A percentile compares a stretch with the other conserved stretches of the same genome.
phyloP scores from a whole-genome alignment of 2,113 vertebrate genomes.

The Vombatus ursinus region DNA sequence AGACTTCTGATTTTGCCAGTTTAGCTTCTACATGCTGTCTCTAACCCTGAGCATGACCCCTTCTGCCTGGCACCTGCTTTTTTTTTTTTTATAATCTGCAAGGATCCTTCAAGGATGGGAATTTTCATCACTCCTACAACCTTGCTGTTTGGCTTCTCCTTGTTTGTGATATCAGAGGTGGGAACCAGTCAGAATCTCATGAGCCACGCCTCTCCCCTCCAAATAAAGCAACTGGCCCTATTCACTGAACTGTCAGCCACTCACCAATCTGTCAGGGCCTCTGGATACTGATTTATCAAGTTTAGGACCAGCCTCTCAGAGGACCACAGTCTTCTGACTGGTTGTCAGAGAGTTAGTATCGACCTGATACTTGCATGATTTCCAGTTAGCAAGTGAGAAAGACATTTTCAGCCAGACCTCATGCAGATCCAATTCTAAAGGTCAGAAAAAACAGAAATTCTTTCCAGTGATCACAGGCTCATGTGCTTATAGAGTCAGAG shows the following conservation, averaged over 20 bases:
- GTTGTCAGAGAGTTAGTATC: background rate
- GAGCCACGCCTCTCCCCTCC: background rate
- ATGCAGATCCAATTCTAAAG: conserved; percentile 26
- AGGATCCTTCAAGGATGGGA: background rate
- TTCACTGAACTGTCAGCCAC: background rate
- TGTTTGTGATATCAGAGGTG: background rate
- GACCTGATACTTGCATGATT: background rate
- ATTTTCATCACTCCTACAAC: background rate
- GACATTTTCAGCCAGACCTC: background rate
- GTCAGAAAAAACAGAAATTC: conserved; percentile 42
- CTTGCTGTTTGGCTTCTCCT: background rate
- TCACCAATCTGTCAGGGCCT: background rate
- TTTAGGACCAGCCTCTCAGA: background rate
- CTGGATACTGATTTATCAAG: background rate
- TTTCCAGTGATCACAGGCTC: background rate
- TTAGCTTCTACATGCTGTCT: background rate
- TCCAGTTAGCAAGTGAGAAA: background rate
- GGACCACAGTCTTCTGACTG: background rate
- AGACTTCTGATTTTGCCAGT: background rate
- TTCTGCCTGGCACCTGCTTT: background rate
- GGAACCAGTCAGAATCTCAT: background rate
- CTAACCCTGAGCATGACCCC: background rate
- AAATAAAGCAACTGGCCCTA: background rate
- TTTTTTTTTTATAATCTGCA: background rate
- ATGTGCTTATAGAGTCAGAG: background rate